These are phyloP conservation scores for Cephalopterus ornatus DNA, from an alignment of 2,113 vertebrate species.

Conservation along the genomic window DNA sequence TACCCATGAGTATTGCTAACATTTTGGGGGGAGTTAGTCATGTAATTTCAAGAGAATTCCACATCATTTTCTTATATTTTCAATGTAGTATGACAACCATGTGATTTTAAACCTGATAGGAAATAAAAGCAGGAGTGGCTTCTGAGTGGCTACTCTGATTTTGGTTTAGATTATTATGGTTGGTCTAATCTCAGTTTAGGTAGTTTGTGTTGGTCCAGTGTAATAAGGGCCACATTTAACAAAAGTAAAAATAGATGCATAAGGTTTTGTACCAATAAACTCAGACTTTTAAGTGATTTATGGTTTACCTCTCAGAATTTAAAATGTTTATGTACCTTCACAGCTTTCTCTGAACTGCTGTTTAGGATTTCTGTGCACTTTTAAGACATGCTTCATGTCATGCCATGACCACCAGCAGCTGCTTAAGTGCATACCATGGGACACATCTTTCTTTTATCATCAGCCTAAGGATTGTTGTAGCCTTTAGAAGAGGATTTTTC, in stretches of 20 bases:
- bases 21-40: neutral
- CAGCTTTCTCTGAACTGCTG: neutral
- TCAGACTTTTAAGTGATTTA: neutral
- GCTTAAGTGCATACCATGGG: neutral
- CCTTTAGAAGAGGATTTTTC: conserved; percentile 27
- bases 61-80: neutral
- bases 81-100: neutral
- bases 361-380: neutral
- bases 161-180: neutral
- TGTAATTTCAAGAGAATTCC: neutral
- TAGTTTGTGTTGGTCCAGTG: neutral
- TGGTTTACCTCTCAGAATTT: neutral
- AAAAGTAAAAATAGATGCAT: neutral
- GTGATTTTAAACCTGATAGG: neutral
- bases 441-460: neutral
- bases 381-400: neutral
- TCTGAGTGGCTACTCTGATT: neutral
- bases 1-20: neutral
- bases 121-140: neutral
- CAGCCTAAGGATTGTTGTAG: neutral
- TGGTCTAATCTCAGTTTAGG: neutral
- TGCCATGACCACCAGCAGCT: neutral
- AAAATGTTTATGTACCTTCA: neutral
- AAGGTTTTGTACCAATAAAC: neutral
- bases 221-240: neutral